Evolutionary conservation across 2,888 invertebrate species (phyloP).

Genomic region (Drosophila eohydei): DNA sequence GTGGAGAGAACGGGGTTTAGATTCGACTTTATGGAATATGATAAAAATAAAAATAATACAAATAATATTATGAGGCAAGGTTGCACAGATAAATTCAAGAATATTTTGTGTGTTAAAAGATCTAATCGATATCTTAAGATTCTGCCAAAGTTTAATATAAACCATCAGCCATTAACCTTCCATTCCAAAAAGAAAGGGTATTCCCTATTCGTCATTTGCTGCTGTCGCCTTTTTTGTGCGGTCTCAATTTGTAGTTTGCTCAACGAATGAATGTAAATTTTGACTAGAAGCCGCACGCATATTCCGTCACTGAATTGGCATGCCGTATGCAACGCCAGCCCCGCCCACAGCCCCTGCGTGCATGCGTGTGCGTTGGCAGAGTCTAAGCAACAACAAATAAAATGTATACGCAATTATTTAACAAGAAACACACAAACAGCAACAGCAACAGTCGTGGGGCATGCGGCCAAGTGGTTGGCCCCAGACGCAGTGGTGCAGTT

Average conservation of each 20-base stretch:
- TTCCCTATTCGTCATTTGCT: background rate
- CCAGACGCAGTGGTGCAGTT: conserved; percentile 67
- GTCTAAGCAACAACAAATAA: conserved; percentile 64
- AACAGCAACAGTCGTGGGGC: conserved; percentile 45
- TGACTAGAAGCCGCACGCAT: conserved; percentile 61
- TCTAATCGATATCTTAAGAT: too few species aligned
- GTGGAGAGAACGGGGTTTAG: too few species aligned
- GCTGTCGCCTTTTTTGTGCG: conserved; percentile 15
- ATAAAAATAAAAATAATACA: too few species aligned
- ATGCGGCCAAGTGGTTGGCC: conserved; percentile 66
- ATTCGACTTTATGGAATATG: background rate
- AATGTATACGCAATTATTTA: conserved; percentile 78
- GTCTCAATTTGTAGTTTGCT: conserved; percentile 51
- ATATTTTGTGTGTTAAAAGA: too few species aligned
- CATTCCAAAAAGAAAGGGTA: background rate
- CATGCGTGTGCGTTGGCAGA: conserved; percentile 9
- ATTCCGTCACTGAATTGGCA: conserved; percentile 70
- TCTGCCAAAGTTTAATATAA: background rate
- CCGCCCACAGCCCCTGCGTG: conserved; percentile 18
- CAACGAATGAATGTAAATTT: conserved; percentile 50
- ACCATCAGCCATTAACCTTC: background rate
- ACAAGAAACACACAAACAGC: conserved; percentile 66
- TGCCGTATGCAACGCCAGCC: conserved; percentile 47
- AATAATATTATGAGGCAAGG: too few species aligned
- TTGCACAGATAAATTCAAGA: too few species aligned